Base-by-base conservation (phyloP, 2,113 vertebrate genomes). In the Cettia cetti region DNA sequence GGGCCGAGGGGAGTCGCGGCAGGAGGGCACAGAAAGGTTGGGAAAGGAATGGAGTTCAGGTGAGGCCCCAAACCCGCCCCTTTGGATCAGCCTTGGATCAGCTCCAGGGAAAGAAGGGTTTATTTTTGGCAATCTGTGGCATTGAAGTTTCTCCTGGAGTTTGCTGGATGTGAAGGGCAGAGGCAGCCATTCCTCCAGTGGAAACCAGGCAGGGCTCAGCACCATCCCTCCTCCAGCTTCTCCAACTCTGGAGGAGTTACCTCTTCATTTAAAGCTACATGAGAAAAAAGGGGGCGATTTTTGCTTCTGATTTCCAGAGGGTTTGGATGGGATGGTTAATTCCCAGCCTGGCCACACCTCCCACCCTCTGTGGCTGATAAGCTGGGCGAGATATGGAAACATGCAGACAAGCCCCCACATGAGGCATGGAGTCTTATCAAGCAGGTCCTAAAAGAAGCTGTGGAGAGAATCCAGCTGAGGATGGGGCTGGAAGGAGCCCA, bases 381-480 rank as follows among this genome's bases (percentile, higher is more conserved):
- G 30, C 60, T 14, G 47, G 59, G 90, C 0, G 9, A 93, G 72
- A 74, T 83, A 83, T 3, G 21, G 86, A 86, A 92, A 75, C 39
- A 57, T 69, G 77, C 33, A 35, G 79, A 60, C 95, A 96, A 95
- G 92, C 92, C 64, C 80, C 72, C 89, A 96, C 92, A 93, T 53
- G 94, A 95, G 79, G 37, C 45, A 9, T 3, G 1, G 47, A 89
- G 82, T 17, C 86, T 93, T 94, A 97, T 94, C 91, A 86, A 44
- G 72, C 44, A 65, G 61, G n/a, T 68, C 84, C 86, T 53, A 18
- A 79, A 78, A 71, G 81, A 91, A 92, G 57, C 0, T 1, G 15
- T 89, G 86, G 91, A 91, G 22, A 0, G 0, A 69, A 89, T 84
- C 86, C 96, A 92, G 84, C 50, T 49, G 89, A 53, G 87, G 65